Evolutionary conservation across 1,140 invertebrate species (phyloP).

Genomic region (Drosophila oshimai): DNA sequence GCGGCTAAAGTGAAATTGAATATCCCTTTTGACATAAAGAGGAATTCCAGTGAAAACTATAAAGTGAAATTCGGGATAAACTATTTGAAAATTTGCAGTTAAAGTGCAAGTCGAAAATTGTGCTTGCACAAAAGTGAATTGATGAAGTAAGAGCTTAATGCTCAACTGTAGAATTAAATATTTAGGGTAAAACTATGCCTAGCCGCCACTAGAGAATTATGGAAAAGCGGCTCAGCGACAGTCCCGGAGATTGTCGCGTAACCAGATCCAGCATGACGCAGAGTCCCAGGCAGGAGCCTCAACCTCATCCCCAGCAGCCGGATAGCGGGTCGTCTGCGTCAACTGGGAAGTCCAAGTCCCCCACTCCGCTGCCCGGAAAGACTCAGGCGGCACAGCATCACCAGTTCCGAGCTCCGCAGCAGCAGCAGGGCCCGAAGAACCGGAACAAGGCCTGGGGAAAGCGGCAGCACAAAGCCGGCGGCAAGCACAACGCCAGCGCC

Average conservation of each 20-base stretch:
- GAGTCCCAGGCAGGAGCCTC: slow-evolving; percentile 28
- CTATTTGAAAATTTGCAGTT: neutral
- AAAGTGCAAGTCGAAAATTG: neutral
- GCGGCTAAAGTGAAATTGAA: neutral
- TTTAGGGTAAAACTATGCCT: neutral
- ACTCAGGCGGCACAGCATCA: slow-evolving; percentile 53
- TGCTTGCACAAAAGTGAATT: neutral
- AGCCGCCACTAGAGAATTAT: slow-evolving; percentile 25
- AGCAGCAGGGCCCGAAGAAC: slow-evolving; percentile 55
- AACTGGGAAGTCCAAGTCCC: slow-evolving; percentile 38
- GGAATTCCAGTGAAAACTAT: neutral
- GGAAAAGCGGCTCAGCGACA: slow-evolving; percentile 62
- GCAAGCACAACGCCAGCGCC: slow-evolving; percentile 49
- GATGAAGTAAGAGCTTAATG: neutral
- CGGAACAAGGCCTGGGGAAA: slow-evolving; percentile 76
- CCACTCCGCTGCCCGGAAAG: slow-evolving; percentile 49
- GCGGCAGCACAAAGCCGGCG: slow-evolving; percentile 60
- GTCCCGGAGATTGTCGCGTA: slow-evolving; percentile 76
- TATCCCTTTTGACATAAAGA: neutral
- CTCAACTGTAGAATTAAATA: neutral
- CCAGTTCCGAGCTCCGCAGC: slow-evolving; percentile 79
- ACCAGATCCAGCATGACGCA: slow-evolving; percentile 68
- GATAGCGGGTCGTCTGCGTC: slow-evolving; percentile 13
- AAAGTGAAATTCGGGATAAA: neutral
- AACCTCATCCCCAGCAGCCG: slow-evolving; percentile 27